phyloP scores from a whole-genome alignment of 2,113 vertebrate species.

The Apeltes quadracus region DNA sequence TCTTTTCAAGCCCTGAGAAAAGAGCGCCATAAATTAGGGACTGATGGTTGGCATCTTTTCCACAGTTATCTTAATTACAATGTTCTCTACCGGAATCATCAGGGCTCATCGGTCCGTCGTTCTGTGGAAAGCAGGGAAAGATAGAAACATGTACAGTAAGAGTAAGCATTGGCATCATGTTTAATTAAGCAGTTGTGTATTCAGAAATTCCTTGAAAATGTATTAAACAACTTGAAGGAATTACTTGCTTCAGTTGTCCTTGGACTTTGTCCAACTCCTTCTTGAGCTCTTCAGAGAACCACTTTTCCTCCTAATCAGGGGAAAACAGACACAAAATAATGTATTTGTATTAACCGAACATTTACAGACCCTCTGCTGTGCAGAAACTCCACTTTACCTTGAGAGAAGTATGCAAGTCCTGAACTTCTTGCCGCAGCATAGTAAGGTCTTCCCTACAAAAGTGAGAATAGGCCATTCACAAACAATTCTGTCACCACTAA shows the following conservation, averaged over 20 bases:
- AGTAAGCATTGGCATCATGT: conserved; percentile 20
- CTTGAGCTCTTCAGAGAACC: conserved; percentile 98
- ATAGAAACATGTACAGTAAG: conserved; percentile 49
- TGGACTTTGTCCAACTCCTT: conserved; percentile 98
- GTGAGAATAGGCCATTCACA: conserved; percentile 3
- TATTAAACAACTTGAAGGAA: conserved; percentile 87
- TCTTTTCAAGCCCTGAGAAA: conserved; percentile 86
- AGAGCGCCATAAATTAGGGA: conserved; percentile 34
- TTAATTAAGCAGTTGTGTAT: not conserved
- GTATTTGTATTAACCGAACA: not conserved
- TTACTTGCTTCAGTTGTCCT: conserved; percentile 98
- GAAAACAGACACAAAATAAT: conserved; percentile 11
- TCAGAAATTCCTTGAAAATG: not conserved
- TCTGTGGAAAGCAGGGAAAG: conserved; percentile 78
- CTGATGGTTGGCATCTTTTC: not conserved
- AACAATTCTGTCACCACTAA: not conserved
- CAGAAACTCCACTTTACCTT: conserved; percentile 82
- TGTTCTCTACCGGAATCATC: conserved; percentile 84
- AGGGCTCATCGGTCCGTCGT: conserved; percentile 83
- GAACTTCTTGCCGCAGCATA: conserved; percentile 92
- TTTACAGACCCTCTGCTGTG: not conserved
- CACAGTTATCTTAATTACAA: not conserved
- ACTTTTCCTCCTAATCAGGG: conserved; percentile 89
- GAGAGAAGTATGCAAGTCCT: conserved; percentile 92
- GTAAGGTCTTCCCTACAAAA: conserved; percentile 87